These are phyloP conservation scores for Candidula unifasciata DNA, from an alignment of 2,888 invertebrate species.

Conservation along the genomic window DNA sequence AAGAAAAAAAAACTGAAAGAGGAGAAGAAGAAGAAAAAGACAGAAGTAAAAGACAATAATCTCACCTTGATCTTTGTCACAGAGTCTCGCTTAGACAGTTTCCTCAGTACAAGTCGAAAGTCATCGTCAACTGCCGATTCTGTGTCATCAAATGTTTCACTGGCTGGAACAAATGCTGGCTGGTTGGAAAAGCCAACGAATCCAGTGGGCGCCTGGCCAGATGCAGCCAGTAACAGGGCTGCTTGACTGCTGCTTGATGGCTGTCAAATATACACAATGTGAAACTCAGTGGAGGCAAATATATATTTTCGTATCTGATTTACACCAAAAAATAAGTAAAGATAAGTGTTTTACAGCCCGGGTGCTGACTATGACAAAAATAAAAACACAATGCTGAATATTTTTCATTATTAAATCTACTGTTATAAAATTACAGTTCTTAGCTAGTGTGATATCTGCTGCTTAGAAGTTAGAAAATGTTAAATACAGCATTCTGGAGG, in stretches of 20 bases:
- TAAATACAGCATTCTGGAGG: too few relatives aligned
- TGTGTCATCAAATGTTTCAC: conserved; percentile 80
- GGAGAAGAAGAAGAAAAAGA: too few relatives aligned
- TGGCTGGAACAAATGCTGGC: conserved; percentile 81
- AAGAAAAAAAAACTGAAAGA: too few relatives aligned
- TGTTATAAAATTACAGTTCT: too few relatives aligned
- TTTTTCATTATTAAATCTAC: too few relatives aligned
- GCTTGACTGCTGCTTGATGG: conserved; percentile 87
- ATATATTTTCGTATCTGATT: too few relatives aligned
- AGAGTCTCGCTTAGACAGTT: conserved; percentile 92
- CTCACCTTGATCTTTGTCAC: conserved; percentile 91
- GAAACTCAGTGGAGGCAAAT: too few relatives aligned
- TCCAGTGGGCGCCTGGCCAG: conserved; percentile 80
- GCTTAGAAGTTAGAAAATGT: too few relatives aligned
- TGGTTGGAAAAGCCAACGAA: conserved; percentile 83
- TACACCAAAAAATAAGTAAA: too few relatives aligned
- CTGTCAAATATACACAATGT: conserved; percentile 15
- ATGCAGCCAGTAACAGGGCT: conserved; percentile 85
- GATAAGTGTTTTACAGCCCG: background rate
- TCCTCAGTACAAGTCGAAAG: conserved; percentile 88
- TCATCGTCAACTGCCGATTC: conserved; percentile 84
- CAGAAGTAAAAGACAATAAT: too few relatives aligned
- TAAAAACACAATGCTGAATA: too few relatives aligned
- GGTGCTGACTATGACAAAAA: background rate
- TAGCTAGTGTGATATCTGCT: too few relatives aligned